Percentiles rank a stretch among this genome's conserved stretches.
Conservation (phyloP, 2,113 vertebrate species). For the Antennarius striatus region DNA sequence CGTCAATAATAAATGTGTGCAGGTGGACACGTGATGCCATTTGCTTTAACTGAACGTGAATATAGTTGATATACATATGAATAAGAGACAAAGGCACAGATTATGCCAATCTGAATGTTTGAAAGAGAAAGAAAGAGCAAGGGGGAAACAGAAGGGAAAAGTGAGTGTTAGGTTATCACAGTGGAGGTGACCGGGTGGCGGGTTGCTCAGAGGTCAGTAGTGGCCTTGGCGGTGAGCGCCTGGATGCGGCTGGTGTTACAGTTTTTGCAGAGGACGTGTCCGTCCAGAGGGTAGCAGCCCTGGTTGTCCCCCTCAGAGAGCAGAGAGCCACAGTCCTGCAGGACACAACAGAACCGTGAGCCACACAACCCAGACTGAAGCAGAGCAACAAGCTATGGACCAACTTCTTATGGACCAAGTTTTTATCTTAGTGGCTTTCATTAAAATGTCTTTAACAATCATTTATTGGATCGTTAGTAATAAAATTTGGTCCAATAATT, state of each 20-base stretch:
- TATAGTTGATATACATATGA: constrained; percentile 18
- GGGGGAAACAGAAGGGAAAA: constrained; percentile 6
- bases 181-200: constrained; percentile 38
- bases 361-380: neutral
- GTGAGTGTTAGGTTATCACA: constrained; percentile 40
- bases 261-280: constrained; percentile 96
- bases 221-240: constrained; percentile 94
- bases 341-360: constrained; percentile 58
- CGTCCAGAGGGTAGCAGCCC: constrained; percentile 97
- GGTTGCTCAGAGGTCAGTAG: constrained; percentile 92
- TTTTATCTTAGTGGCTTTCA: no score
- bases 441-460: no score
- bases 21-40: constrained; percentile 28
- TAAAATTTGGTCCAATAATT: no score
- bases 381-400: no score
- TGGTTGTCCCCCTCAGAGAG: constrained; percentile 98
- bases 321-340: constrained; percentile 91
- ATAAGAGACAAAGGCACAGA: constrained; percentile 19
- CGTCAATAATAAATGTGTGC: constrained; percentile 22
- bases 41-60: constrained; percentile 31
- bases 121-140: constrained; percentile 10
- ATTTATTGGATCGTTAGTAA: no score
- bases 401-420: no score
- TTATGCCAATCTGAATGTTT: constrained; percentile 40
- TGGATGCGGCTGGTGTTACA: constrained; percentile 96